These are phyloP conservation scores for Plagiodera versicolora DNA, from an alignment of 2,888 invertebrate genomes.

Conservation along the genomic window DNA sequence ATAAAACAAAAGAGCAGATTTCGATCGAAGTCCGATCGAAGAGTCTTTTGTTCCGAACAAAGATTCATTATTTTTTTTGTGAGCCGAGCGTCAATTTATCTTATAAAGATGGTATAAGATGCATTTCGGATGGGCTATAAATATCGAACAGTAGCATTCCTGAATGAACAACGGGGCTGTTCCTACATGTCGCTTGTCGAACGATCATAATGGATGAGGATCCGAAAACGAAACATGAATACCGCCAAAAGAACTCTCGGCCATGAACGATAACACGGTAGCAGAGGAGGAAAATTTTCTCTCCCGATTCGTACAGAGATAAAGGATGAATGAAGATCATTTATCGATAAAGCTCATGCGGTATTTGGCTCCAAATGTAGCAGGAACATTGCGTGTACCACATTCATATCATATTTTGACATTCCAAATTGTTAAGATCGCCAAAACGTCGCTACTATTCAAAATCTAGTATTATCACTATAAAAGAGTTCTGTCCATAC, in stretches of 20 bases:
- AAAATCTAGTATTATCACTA: too few species aligned
- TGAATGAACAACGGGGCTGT: constrained; percentile 50
- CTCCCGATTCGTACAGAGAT: constrained; percentile 3
- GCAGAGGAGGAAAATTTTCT: constrained; percentile 18
- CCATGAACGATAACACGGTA: constrained; percentile 21
- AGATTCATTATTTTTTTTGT: constrained; percentile 38
- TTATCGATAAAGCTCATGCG: background rate
- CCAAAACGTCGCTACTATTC: too few species aligned
- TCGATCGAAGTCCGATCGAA: constrained; percentile 19
- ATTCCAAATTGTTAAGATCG: too few species aligned
- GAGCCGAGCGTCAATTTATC: constrained; percentile 43
- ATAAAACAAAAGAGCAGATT: constrained; percentile 21
- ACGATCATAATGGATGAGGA: constrained; percentile 49
- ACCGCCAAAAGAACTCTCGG: constrained; percentile 27
- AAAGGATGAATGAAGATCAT: background rate
- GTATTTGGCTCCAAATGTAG: background rate
- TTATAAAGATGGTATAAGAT: constrained; percentile 47
- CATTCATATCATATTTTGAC: too few species aligned
- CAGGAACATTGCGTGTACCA: too few species aligned
- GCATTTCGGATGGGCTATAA: constrained; percentile 50
- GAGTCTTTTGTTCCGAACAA: constrained; percentile 31
- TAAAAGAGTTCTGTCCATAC: too few species aligned
- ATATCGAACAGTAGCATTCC: constrained; percentile 52
- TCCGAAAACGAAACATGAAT: constrained; percentile 32
- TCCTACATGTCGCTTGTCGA: constrained; percentile 51